Evolutionary conservation across 2,113 vertebrate species (phyloP), one percentile per base, ranked within the genome.

Genomic region (Notothenia coriiceps): DNA sequence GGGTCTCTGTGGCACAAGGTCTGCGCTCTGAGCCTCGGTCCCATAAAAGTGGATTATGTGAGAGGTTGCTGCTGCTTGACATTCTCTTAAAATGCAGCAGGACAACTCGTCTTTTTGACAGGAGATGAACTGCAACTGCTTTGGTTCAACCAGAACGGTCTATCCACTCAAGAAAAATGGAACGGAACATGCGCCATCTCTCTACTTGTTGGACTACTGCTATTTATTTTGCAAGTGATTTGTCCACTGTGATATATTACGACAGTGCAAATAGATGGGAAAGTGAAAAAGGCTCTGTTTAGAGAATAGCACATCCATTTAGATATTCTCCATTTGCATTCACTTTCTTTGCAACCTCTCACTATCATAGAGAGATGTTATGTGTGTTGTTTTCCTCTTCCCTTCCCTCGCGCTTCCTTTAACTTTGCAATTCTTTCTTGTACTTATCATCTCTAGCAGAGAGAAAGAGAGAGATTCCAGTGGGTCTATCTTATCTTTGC

Each of bases 1-100:
- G 52, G 74, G 67, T 83, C 75, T 88, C 70, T 43, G 4, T 59
- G 43, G 80, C 77, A 75, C 68, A 62, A 75, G 83, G 75, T 85
- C 79, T 84, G 64, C 22, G 77, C 88, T 70, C 65, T 68, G 66
- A 89, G 73, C 82, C 83, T 70, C 17, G 50, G 64, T 80, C 89
- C 72, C 78, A 78, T 82, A 80, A 88, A 88, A 89, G 86, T 88
- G 84, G 91, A 93, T 91, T 87, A 93, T 80, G 74, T 80, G 79
- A 80, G 13, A 51, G 65, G 65, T 85, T 87, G 82, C 85, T 65
- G 73, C 83, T 67, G 60, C 80, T 75, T 74, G 66, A 83, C 65
- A 20, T 77, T 74, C 80, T 86, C 68, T 74, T 67, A 62, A 47
- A 75, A 85, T 88, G 81, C 82, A 80, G 70, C 64, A 20, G 67